Evolutionary conservation across 1,140 invertebrate species (phyloP).

Genomic region (Arion vulgaris): DNA sequence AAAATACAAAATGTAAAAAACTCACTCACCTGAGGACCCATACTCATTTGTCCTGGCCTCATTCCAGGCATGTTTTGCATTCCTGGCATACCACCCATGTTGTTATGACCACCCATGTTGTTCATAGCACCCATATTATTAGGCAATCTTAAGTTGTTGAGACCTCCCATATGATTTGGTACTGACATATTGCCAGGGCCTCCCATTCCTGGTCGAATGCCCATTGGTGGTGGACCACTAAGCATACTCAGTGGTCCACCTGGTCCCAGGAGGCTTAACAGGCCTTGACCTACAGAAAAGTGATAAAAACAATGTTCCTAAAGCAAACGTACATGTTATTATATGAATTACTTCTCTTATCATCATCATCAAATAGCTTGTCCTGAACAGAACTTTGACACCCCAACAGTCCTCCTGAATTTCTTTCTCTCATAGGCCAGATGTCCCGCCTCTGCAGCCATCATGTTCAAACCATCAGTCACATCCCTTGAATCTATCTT

Average conservation of each 20-base stretch:
- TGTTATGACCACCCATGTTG: not conserved
- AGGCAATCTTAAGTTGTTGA: not conserved
- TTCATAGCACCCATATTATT: not conserved
- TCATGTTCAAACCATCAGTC: no score
- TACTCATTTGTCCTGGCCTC: not conserved
- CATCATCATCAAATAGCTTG: no score
- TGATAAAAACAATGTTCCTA: no score
- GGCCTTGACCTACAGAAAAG: not conserved
- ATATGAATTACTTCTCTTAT: not conserved
- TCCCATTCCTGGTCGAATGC: not conserved
- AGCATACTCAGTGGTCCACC: not conserved
- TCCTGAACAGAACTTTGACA: no score
- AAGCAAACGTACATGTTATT: not conserved
- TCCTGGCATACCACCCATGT: not conserved
- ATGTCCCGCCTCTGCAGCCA: no score
- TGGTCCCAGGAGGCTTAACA: not conserved
- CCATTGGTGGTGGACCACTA: not conserved
- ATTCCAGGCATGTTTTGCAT: not conserved
- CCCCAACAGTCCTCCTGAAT: no score
- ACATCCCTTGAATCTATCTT: not conserved
- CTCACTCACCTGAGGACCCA: conserved; percentile 10
- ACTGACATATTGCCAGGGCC: not conserved
- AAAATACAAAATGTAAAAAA: not conserved
- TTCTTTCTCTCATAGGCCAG: no score
- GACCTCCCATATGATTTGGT: conserved; percentile 2